Percentiles rank a stretch among this genome's conserved stretches.
phyloP scores from a whole-genome alignment of 2,797 vertebrate genomes.

The Vireo griseus region DNA sequence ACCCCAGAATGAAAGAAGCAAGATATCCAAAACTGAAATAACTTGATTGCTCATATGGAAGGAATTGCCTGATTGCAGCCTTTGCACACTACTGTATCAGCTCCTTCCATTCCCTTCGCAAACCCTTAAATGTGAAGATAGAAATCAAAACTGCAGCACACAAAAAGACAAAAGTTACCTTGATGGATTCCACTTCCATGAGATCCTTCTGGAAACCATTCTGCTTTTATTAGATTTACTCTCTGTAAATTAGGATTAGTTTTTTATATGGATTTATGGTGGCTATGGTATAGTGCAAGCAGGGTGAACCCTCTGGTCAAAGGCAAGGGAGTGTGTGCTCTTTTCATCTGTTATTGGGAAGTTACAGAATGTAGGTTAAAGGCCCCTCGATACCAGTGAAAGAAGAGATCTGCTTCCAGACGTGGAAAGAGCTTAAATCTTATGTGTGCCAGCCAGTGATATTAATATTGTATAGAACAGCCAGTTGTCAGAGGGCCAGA shows the following conservation, averaged over 20 bases:
- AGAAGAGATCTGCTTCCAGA: constrained; percentile 16
- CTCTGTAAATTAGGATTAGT: constrained; percentile 61
- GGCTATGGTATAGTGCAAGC: constrained; percentile 31
- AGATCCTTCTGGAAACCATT: constrained; percentile 54
- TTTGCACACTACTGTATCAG: constrained; percentile 23
- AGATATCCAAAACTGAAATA: background rate
- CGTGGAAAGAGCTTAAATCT: constrained; percentile 29
- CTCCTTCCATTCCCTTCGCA: background rate
- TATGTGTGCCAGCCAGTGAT: constrained; percentile 26
- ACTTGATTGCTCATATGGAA: constrained; percentile 41
- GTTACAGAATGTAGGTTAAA: constrained; percentile 45
- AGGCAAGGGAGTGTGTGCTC: background rate
- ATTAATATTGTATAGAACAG: constrained; percentile 23
- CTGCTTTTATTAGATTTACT: constrained; percentile 56
- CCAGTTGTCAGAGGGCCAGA: constrained; percentile 29
- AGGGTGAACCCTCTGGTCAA: background rate
- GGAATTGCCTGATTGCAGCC: constrained; percentile 41
- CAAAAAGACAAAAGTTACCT: constrained; percentile 29
- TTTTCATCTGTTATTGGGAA: constrained; percentile 46
- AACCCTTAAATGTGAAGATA: background rate
- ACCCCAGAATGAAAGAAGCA: background rate
- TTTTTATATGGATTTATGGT: constrained; percentile 64
- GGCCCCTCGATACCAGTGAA: constrained; percentile 6
- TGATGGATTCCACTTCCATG: constrained; percentile 29
- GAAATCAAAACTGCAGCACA: constrained; percentile 39